A percentile compares a stretch with the other conserved stretches of the same genome.
phyloP scores from a whole-genome alignment of 2,797 vertebrate genomes.

The Ficedula albicollis region DNA sequence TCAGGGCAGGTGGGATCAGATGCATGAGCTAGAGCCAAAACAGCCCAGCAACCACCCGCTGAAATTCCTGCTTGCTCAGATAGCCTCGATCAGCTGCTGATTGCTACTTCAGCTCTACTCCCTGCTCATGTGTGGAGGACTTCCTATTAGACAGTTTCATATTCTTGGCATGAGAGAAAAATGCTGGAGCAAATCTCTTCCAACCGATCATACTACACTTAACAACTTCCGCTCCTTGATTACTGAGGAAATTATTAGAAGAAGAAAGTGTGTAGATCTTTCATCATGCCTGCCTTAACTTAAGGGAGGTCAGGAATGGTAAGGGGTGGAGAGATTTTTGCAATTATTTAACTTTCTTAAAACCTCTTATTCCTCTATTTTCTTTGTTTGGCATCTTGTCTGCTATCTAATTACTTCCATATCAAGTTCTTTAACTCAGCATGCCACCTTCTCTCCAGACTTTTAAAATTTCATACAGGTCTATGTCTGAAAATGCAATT shows the following conservation, averaged over 20 bases:
- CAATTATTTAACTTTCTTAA: constrained; percentile 85
- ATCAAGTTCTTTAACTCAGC: constrained; percentile 72
- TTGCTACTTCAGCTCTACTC: neutral
- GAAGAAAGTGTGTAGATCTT: constrained; percentile 90
- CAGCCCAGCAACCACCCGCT: neutral
- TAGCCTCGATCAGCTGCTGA: neutral
- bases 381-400: constrained; percentile 77
- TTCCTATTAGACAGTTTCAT: constrained; percentile 35
- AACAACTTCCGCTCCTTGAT: constrained; percentile 89
- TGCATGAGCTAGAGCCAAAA: neutral
- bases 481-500: neutral
- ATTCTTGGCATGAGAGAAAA: constrained; percentile 80
- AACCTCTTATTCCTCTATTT: constrained; percentile 85
- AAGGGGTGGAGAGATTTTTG: constrained; percentile 84
- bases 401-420: constrained; percentile 85
- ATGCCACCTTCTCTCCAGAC: neutral
- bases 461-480: neutral
- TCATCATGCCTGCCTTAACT: constrained; percentile 83
- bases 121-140: neutral
- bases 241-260: constrained; percentile 90
- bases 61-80: neutral
- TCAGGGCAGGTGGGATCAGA: neutral
- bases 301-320: constrained; percentile 85
- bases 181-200: constrained; percentile 83
- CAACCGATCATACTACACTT: constrained; percentile 81